A percentile compares a stretch with the other conserved stretches of the same genome.
These are phyloP conservation scores for Anthrax anthrax DNA, from an alignment of 2,888 invertebrate species.

Conservation along the genomic window DNA sequence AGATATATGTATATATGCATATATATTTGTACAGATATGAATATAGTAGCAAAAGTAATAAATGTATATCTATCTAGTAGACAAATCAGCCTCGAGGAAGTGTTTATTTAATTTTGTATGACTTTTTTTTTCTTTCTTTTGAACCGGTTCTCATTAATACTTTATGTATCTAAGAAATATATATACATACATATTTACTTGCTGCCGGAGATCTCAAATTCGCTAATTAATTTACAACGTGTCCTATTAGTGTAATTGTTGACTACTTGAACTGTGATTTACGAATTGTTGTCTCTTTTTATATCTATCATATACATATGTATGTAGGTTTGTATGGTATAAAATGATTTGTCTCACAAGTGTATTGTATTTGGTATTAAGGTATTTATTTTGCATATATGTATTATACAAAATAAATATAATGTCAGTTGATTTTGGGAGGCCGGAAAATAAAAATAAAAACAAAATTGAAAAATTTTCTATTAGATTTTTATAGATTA, in stretches of 20 bases:
- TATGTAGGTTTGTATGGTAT: too few relatives aligned
- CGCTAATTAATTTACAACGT: slow-evolving; percentile 8
- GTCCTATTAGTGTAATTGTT: slow-evolving; percentile 9
- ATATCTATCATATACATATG: not conserved
- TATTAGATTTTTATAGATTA: too few relatives aligned
- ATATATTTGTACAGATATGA: too few relatives aligned
- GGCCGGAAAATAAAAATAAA: too few relatives aligned
- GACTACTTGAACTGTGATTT: slow-evolving; percentile 8
- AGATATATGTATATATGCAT: not conserved
- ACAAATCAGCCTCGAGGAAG: slow-evolving; percentile 5
- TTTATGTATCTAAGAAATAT: not conserved
- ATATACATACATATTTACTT: too few relatives aligned
- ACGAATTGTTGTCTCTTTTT: not conserved
- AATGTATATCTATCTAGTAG: not conserved
- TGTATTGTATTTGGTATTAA: too few relatives aligned
- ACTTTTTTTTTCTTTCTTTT: not conserved
- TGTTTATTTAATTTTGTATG: not conserved
- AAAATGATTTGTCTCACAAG: too few relatives aligned
- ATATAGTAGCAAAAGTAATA: too few relatives aligned
- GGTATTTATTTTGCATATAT: too few relatives aligned
- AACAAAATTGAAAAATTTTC: too few relatives aligned
- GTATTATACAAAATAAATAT: too few relatives aligned
- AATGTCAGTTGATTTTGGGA: too few relatives aligned
- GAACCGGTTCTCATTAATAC: not conserved
- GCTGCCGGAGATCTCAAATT: slow-evolving; percentile 4